Conservation (phyloP, 2,888 invertebrate species). For the Temnothorax rugatulus region DNA sequence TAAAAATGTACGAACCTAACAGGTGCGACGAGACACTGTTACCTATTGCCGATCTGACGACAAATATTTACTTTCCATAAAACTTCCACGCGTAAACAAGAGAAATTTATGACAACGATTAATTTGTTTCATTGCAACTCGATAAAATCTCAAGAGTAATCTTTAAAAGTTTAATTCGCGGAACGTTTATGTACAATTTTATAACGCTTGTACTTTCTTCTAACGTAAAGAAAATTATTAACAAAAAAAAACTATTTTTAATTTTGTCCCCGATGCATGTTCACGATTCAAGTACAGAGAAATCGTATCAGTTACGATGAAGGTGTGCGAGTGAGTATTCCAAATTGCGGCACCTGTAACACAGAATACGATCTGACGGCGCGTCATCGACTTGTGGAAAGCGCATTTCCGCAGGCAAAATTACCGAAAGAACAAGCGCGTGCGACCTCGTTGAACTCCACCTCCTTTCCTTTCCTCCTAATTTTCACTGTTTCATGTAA, state of each 20-base stretch:
- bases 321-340: slow-evolving; percentile 10
- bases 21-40: background rate
- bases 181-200: background rate
- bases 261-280: slow-evolving; percentile 57
- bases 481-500: background rate
- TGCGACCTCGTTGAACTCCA: slow-evolving; percentile 52
- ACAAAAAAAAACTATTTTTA: slow-evolving; percentile 40
- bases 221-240: background rate
- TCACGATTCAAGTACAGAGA: slow-evolving; percentile 47
- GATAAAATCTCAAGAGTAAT: background rate
- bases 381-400: slow-evolving; percentile 64
- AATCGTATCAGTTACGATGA: slow-evolving; percentile 55
- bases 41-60: background rate
- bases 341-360: slow-evolving; percentile 43
- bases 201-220: background rate
- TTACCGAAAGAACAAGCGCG: slow-evolving; percentile 59
- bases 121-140: background rate
- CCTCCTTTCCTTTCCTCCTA: slow-evolving; percentile 4
- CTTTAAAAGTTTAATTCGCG: background rate
- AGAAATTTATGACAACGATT: slow-evolving; percentile 2
- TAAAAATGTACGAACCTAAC: slow-evolving; percentile 11
- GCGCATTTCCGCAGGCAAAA: slow-evolving; percentile 58
- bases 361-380: slow-evolving; percentile 53
- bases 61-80: background rate
- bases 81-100: background rate